Evolutionary conservation across 2,113 vertebrate genomes (phyloP).

Genomic region (Passer montanus): DNA sequence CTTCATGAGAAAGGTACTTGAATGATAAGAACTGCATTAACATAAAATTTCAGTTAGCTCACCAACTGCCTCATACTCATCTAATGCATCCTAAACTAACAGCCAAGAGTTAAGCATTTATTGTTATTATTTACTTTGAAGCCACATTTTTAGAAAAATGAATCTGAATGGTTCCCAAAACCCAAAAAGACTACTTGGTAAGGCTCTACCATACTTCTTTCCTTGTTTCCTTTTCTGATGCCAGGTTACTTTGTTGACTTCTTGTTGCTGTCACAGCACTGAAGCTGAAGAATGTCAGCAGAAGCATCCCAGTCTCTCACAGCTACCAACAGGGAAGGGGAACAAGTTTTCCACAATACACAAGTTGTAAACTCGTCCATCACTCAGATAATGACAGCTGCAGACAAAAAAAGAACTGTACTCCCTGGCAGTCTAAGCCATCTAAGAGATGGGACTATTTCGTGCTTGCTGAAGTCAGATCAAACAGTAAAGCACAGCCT

Average conservation of each 20-base stretch:
- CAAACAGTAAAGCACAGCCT: not conserved
- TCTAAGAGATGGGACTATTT: not conserved
- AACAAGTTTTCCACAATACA: slow-evolving; percentile 14
- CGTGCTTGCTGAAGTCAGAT: not conserved
- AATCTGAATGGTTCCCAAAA: not conserved
- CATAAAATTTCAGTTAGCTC: not conserved
- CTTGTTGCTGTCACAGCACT: not conserved
- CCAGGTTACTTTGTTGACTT: not conserved
- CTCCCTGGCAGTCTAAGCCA: not conserved
- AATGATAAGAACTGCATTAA: not conserved
- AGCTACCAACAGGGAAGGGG: not conserved
- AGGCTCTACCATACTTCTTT: not conserved
- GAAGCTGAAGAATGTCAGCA: not conserved
- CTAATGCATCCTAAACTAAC: not conserved
- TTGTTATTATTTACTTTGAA: not conserved
- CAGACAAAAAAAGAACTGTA: slow-evolving; percentile 19
- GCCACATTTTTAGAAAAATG: not conserved
- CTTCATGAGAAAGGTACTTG: not conserved
- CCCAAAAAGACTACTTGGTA: not conserved
- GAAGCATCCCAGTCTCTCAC: not conserved
- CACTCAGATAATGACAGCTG: slow-evolving; percentile 30
- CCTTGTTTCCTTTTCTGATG: not conserved
- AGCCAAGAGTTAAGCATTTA: not conserved
- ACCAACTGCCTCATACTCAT: not conserved
- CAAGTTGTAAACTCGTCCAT: slow-evolving; percentile 18